A percentile compares a stretch with the other conserved stretches of the same genome.
phyloP scores from a whole-genome alignment of 2,888 invertebrate genomes.

The Andrena praecox region DNA sequence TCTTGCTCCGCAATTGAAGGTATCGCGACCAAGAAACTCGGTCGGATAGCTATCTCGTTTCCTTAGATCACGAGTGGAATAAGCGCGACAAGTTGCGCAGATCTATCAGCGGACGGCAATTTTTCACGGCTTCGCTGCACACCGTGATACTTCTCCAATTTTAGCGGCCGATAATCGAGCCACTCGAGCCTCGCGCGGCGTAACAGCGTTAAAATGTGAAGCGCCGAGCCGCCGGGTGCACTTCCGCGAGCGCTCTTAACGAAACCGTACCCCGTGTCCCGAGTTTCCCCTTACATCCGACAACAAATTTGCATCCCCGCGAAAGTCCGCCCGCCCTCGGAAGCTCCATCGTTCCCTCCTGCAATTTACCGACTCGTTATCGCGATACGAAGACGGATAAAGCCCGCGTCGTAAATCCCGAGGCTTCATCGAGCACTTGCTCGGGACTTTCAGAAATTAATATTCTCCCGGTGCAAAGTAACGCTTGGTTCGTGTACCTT shows the following conservation, averaged over 20 bases:
- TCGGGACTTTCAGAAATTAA: too few species aligned
- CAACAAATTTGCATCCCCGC: background rate
- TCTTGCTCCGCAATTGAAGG: too few species aligned
- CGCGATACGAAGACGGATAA: background rate
- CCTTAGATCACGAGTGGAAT: background rate
- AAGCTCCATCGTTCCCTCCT: background rate
- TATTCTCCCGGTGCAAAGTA: too few species aligned
- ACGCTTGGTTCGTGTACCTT: too few species aligned
- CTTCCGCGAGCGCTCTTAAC: background rate
- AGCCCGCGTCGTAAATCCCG: too few species aligned
- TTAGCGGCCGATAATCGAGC: conserved; percentile 11
- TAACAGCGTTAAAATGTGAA: conserved; percentile 2
- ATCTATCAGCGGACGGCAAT: conserved; percentile 7
- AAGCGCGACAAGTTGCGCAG: background rate
- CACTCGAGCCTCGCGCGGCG: background rate
- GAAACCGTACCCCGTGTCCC: background rate
- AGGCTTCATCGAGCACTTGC: too few species aligned
- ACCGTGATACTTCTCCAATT: conserved; percentile 1
- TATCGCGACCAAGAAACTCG: too few species aligned
- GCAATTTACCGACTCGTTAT: background rate
- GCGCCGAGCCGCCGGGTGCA: background rate
- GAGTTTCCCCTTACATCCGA: background rate
- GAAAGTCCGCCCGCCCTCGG: background rate
- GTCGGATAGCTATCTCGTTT: too few species aligned
- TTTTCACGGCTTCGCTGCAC: background rate